Conservation (phyloP, 1,140 invertebrate species). For the Rhynchophorus ferrugineus region DNA sequence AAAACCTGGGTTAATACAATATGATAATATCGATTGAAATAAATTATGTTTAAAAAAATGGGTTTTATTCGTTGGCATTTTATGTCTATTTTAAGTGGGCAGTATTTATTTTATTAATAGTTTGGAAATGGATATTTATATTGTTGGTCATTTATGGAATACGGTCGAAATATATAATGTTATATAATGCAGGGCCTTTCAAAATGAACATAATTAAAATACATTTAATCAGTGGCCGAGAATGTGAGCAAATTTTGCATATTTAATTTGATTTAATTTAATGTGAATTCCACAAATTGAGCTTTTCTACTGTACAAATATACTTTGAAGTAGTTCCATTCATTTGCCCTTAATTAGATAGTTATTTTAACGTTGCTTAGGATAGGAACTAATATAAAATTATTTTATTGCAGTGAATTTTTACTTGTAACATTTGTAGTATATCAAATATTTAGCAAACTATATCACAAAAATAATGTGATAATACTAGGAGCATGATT, state of each 20-base stretch:
- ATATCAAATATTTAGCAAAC: no score
- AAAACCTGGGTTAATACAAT: no score
- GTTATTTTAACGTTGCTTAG: background rate
- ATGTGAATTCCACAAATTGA: background rate
- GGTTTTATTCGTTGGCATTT: no score
- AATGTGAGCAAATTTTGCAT: constrained; percentile 2
- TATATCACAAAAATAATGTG: no score
- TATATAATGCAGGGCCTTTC: background rate
- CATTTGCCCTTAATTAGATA: background rate
- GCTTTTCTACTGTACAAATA: constrained; percentile 1
- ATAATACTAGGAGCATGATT: no score
- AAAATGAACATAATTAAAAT: background rate
- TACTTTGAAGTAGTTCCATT: background rate
- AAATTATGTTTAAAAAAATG: no score
- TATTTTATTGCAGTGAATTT: no score
- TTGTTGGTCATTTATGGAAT: background rate
- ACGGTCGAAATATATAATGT: background rate
- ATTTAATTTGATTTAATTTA: constrained; percentile 6
- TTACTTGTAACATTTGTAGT: no score
- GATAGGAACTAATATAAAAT: no score
- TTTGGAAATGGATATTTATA: background rate
- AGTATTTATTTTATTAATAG: no score
- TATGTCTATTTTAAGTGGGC: no score
- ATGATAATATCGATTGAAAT: no score
- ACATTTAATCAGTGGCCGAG: constrained; percentile 5